Evolutionary conservation across 2,797 vertebrate species (phyloP).

Genomic region (Leptodactylus fallax): DNA sequence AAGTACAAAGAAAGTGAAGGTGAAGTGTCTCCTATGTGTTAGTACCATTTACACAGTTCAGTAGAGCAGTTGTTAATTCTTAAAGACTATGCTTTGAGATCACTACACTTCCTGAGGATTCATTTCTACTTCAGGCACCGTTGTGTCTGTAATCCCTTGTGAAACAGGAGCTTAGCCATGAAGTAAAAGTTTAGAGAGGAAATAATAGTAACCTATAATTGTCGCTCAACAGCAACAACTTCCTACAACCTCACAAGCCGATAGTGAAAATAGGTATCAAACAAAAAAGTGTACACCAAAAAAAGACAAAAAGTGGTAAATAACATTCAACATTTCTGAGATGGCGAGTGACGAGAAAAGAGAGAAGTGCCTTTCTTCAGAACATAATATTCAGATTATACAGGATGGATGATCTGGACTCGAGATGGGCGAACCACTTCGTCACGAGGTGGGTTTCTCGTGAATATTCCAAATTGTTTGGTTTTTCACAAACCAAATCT

Average conservation of each 20-base stretch:
- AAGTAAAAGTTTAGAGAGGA: background rate
- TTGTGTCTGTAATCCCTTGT: background rate
- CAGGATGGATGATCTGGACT: background rate
- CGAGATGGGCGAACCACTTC: background rate
- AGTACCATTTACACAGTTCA: background rate
- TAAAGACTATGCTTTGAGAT: conserved; percentile 24
- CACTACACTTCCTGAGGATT: background rate
- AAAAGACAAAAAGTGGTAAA: background rate
- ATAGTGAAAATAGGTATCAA: background rate
- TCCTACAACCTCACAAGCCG: background rate
- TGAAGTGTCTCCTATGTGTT: background rate
- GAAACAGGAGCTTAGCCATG: conserved; percentile 7
- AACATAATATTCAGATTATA: background rate
- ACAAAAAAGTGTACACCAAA: background rate
- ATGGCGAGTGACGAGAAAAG: background rate
- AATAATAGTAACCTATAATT: conserved; percentile 2
- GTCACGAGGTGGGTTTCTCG: no score
- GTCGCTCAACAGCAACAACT: background rate
- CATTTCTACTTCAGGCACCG: conserved; percentile 9
- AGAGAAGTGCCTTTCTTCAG: background rate
- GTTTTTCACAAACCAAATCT: no score
- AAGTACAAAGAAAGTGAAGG: background rate
- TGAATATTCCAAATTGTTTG: no score
- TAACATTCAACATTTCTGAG: background rate
- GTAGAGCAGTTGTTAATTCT: conserved; percentile 4